Evolutionary conservation across 2,113 vertebrate genomes (phyloP).

Genomic region (Lampris incognitus): DNA sequence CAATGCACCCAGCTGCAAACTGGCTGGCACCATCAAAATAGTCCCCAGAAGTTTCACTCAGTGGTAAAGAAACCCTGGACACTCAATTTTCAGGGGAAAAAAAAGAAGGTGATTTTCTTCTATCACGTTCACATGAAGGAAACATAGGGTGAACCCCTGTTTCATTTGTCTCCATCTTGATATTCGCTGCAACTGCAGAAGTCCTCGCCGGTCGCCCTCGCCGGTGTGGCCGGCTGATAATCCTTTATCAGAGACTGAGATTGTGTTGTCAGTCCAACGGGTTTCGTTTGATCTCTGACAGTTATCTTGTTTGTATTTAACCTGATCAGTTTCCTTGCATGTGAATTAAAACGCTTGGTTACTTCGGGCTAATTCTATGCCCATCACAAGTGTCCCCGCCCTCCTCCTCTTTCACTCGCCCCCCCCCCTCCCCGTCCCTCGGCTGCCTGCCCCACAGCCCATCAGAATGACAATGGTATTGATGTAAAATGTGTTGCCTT

Average conservation of each 20-base stretch:
- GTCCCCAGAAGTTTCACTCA: background rate
- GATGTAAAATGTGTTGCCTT: conserved; percentile 83
- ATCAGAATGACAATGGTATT: conserved; percentile 84
- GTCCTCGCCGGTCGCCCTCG: conserved; percentile 6
- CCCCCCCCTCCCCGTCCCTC: conserved; percentile 48
- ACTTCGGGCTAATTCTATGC: conserved; percentile 65
- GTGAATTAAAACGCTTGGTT: conserved; percentile 59
- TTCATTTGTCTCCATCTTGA: background rate
- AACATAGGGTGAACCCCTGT: background rate
- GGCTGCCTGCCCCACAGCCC: conserved; percentile 71
- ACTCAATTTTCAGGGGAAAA: background rate
- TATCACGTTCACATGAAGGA: background rate
- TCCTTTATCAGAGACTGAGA: conserved; percentile 37
- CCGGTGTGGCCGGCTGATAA: conserved; percentile 13
- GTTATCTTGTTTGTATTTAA: conserved; percentile 57
- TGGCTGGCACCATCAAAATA: background rate
- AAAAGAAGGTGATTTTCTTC: background rate
- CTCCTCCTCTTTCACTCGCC: conserved; percentile 38
- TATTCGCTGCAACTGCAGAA: background rate
- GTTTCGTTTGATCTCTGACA: conserved; percentile 54
- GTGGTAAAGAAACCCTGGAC: background rate
- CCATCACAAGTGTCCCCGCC: conserved; percentile 71
- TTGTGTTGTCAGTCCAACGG: conserved; percentile 25
- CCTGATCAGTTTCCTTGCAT: conserved; percentile 69
- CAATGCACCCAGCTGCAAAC: background rate